Evolutionary conservation across 2,113 vertebrate species (phyloP), one percentile per base, ranked within the genome.

Genomic region (Paraplagusia blochii): DNA sequence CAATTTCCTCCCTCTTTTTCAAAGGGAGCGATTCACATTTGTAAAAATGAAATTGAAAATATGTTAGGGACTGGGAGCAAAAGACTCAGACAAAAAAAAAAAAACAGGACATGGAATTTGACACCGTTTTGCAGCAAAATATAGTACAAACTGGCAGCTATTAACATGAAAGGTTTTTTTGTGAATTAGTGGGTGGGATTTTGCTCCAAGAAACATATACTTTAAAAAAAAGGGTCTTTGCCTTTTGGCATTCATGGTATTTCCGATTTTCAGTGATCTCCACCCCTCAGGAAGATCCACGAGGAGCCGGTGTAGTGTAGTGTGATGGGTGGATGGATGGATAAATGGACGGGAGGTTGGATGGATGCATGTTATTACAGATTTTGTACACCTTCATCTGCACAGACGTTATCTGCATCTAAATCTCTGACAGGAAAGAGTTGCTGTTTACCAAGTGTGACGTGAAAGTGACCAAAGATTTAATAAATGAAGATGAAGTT

Each of bases 1-100:
- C 55, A 62, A 58, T 69, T 59, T 80, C 66, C 54, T 46, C 44
- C 43, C 36, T 19, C 66, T 29, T 39, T 43, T 61, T 54, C 15
- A 5, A 75, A 62, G 59, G 35, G 52, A 17, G 52, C 1, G 19
- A 63, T 53, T 54, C 46, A 34, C 61, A n/a, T 62, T 29, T 29
- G 29, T 9, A 55, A 40, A 35, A 52, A 54, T 44, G 11, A 33
- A 48, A 58, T 1, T 0, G 44, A 15, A 52, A 53, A 49, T 53
- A 44, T 38, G 48, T 29, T 11, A 8, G 38, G 8, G 38, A 11
- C 38, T 10, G 38, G 11, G 13, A 11, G 38, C 38, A 40, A 40
- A 13, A 40, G 8, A 14, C 43, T 17, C 9, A 54, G 59, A 58
- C 48, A 60, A 33, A 58, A 62, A 17, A 17, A 16, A n/a, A 40